Evolutionary conservation across 1,140 invertebrate species (phyloP).

Genomic region (Platorchestia sp.): DNA sequence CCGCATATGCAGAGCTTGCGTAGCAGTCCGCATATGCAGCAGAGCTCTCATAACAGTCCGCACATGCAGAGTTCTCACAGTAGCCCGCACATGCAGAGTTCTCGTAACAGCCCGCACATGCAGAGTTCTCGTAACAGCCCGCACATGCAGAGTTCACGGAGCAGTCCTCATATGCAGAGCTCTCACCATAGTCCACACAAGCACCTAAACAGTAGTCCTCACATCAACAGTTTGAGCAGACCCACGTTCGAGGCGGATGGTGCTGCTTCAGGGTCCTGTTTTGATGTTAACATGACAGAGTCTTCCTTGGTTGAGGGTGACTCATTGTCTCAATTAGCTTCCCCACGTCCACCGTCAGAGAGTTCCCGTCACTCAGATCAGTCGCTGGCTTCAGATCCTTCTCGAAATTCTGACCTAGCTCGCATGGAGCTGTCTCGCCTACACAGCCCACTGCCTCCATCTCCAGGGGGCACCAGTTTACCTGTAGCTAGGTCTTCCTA

Average conservation of each 20-base stretch:
- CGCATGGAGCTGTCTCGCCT: conserved; percentile 27
- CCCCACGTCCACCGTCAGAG: conserved; percentile 40
- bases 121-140: background rate
- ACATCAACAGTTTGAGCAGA: background rate
- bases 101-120: background rate
- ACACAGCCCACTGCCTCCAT: conserved; percentile 24
- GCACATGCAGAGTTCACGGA: background rate
- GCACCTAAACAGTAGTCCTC: background rate
- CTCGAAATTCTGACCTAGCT: conserved; percentile 33
- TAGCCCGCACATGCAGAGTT: background rate
- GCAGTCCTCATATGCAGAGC: background rate
- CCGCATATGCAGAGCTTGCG: background rate
- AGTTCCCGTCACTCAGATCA: conserved; percentile 44
- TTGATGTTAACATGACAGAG: background rate
- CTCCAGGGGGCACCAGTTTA: background rate
- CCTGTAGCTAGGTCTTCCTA: background rate
- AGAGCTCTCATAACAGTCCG: background rate
- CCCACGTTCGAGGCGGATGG: background rate
- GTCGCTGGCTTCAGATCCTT: conserved; percentile 36
- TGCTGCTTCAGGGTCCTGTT: background rate
- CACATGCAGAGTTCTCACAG: background rate
- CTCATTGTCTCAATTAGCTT: background rate
- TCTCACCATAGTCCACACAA: background rate
- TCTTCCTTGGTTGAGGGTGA: background rate
- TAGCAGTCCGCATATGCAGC: background rate